Conservation (phyloP, 2,888 invertebrate species). For the Empis livida region DNA sequence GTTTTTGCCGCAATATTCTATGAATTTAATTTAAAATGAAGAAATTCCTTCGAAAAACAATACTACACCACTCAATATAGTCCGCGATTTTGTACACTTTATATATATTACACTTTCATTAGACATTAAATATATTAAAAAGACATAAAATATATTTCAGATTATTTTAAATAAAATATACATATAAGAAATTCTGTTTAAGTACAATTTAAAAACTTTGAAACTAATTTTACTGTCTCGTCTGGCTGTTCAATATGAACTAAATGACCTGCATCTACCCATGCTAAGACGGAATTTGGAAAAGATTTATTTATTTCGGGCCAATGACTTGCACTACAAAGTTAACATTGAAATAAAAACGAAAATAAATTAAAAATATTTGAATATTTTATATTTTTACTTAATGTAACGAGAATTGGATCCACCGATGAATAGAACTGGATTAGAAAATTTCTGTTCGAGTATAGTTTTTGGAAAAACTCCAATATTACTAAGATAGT, state of each 20-base stretch:
- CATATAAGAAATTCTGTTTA: no score
- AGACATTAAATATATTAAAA: no score
- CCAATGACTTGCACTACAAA: slow-evolving; percentile 40
- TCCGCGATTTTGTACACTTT: no score
- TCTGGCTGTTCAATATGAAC: slow-evolving; percentile 81
- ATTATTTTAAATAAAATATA: no score
- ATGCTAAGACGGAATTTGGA: slow-evolving; percentile 40
- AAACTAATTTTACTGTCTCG: slow-evolving; percentile 34
- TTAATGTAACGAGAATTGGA: slow-evolving; percentile 65
- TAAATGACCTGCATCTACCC: slow-evolving; percentile 76
- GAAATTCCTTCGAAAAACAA: no score
- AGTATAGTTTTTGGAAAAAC: neutral
- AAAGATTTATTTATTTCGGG: slow-evolving; percentile 47
- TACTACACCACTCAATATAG: no score
- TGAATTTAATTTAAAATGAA: no score
- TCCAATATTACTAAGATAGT: neutral
- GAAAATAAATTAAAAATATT: neutral
- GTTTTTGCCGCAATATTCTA: no score
- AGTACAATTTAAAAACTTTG: slow-evolving; percentile 35
- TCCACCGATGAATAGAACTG: slow-evolving; percentile 75
- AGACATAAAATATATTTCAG: no score
- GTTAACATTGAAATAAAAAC: slow-evolving; percentile 1
- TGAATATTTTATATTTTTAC: slow-evolving; percentile 32
- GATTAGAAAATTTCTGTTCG: slow-evolving; percentile 46
- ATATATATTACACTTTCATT: no score